Evolutionary conservation across 2,888 invertebrate genomes (phyloP).

Genomic region (Epirrita christyi): DNA sequence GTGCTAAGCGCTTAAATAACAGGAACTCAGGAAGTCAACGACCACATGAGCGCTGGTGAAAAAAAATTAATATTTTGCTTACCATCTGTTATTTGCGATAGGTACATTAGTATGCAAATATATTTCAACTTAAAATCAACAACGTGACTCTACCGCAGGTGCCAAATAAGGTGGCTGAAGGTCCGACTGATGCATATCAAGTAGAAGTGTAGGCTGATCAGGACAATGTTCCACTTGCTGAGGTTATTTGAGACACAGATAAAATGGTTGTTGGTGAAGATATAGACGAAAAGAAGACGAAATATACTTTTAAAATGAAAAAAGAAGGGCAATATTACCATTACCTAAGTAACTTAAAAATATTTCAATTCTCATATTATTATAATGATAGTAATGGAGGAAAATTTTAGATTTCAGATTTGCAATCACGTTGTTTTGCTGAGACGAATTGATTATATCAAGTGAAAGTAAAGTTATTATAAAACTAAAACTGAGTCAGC

Average conservation of each 20-base stretch:
- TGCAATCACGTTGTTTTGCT: conserved; percentile 42
- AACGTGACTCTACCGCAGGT: conserved; percentile 44
- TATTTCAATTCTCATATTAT: conserved; percentile 6
- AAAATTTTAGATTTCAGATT: conserved; percentile 19
- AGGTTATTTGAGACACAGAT: conserved; percentile 40
- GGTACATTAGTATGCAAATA: conserved; percentile 36
- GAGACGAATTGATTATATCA: conserved; percentile 47
- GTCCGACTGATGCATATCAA: conserved; percentile 64
- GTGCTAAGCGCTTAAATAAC: not conserved
- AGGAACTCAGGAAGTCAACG: conserved; percentile 8
- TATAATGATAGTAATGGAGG: not conserved
- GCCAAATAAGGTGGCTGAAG: conserved; percentile 58
- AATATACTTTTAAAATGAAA: conserved; percentile 43
- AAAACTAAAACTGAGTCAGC: conserved; percentile 35
- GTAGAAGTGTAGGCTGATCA: conserved; percentile 58
- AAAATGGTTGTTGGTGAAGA: conserved; percentile 51
- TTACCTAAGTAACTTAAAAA: too few relatives aligned
- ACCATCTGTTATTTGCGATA: conserved; percentile 47
- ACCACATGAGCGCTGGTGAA: conserved; percentile 43
- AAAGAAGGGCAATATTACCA: too few relatives aligned
- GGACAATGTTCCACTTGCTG: conserved; percentile 38
- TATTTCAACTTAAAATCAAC: conserved; percentile 35
- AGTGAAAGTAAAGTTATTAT: conserved; percentile 49
- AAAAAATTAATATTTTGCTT: conserved; percentile 51
- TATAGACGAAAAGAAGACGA: conserved; percentile 22